Percentiles rank a stretch among this genome's conserved stretches.
phyloP scores from a whole-genome alignment of 2,797 vertebrate species.

The Notoglanidium macrostoma region DNA sequence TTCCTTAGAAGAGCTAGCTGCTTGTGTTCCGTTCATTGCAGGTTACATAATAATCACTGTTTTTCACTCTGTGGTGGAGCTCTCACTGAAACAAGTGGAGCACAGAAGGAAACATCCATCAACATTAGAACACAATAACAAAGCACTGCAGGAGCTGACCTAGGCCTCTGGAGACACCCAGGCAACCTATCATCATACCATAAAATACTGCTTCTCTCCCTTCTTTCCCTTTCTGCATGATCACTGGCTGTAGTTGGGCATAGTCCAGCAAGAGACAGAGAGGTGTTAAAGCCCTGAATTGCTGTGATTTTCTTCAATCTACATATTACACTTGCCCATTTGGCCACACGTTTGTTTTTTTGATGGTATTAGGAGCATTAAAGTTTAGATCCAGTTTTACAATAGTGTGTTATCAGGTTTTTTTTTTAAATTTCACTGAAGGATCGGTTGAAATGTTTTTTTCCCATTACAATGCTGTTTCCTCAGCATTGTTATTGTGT shows the following conservation, averaged over 20 bases:
- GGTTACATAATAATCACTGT: slow-evolving; percentile 40
- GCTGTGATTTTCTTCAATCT: background rate
- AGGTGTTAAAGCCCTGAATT: background rate
- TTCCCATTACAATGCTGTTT: background rate
- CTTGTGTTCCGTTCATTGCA: slow-evolving; percentile 14
- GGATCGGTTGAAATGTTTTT: background rate
- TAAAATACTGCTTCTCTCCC: slow-evolving; percentile 26
- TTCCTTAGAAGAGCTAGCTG: background rate
- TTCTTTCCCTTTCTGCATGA: slow-evolving; percentile 10
- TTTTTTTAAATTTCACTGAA: background rate
- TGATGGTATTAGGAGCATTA: background rate
- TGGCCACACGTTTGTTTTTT: background rate
- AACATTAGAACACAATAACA: slow-evolving; percentile 38
- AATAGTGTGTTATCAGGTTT: background rate
- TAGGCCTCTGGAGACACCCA: slow-evolving; percentile 40
- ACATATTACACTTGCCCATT: background rate
- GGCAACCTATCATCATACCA: slow-evolving; percentile 26
- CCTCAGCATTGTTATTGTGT: background rate
- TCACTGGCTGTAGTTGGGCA: background rate
- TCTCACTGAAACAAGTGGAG: slow-evolving; percentile 5
- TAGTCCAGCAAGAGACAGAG: background rate
- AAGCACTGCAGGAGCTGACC: slow-evolving; percentile 38
- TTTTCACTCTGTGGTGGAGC: slow-evolving; percentile 24
- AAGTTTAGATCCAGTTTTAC: background rate
- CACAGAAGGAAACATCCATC: slow-evolving; percentile 46